A percentile compares a stretch with the other conserved stretches of the same genome.
Conservation (phyloP, 2,888 invertebrate species). For the Sepiola atlantica region DNA sequence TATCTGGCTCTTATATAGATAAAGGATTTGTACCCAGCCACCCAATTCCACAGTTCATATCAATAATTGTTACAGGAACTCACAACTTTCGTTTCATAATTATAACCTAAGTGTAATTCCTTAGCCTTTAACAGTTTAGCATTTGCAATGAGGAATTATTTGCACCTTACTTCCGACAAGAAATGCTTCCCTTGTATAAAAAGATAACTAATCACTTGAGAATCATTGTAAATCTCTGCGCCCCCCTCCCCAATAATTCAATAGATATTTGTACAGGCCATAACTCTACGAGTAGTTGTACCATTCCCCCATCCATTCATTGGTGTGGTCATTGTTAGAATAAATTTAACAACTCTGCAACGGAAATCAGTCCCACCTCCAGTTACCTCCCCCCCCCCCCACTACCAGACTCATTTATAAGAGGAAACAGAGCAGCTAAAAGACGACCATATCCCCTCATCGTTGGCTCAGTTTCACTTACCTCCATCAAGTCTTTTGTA, state of each 20-base stretch:
- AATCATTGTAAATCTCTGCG: neutral
- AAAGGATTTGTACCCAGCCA: no score
- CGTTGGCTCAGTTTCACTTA: constrained; percentile 21
- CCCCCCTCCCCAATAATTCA: no score
- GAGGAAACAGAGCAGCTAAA: constrained; percentile 1
- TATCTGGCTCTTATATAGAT: no score
- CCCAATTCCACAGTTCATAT: no score
- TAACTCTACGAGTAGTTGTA: neutral
- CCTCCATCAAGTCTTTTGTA: neutral
- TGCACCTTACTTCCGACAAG: neutral
- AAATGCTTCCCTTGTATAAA: neutral
- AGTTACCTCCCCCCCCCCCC: neutral
- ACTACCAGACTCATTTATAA: neutral
- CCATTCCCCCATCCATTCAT: neutral
- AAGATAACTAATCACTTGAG: neutral
- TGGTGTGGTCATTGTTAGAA: neutral
- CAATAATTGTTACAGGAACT: no score
- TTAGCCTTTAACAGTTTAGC: neutral
- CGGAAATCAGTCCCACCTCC: constrained; percentile 16
- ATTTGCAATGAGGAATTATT: neutral
- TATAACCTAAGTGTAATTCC: neutral
- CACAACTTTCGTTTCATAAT: no score
- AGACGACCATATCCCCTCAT: constrained; percentile 9
- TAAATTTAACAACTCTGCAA: constrained; percentile 32
- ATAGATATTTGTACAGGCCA: constrained; percentile 13